Base-by-base conservation (phyloP, 2,888 invertebrate species). In the Byasa hedistus region DNA sequence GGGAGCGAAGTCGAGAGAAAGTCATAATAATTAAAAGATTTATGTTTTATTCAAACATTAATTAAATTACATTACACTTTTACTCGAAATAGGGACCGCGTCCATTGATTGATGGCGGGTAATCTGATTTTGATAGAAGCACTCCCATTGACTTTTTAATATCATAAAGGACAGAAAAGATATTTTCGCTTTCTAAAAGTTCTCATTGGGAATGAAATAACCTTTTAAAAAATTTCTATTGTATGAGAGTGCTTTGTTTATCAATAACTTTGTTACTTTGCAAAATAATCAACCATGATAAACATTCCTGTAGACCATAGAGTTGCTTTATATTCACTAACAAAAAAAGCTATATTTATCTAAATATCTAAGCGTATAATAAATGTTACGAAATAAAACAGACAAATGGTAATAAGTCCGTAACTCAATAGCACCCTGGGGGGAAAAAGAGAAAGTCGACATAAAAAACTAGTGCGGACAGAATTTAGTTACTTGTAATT, bases 21-120 rank as follows among this genome's bases (percentile, higher is more conserved):
- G 55, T 67, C 55, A 51, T 63, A 63, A 63, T 60, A 67, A 63
- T 67, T 67, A 67, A 60, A 67, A 63, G 51, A 67, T 67, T 67
- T 67, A 63, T 60, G 56, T 67, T 67, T 63, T 56, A 64, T 67
- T 67, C 59, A 64, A 63, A 63, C 58, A 56, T 63, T 67, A 67
- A 67, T 67, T 67, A 60, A 67, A 67, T 67, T 60, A 63, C 59
- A 60, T 63, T 67, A 67, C 63, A 67, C 63, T 67, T 64, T 67
- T 63, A 60, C 67, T 51, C 27, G 56, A 59, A 64, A 64, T 56
- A 67, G 48, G 57, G 66, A 58, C 63, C 56, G 48, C 56, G 67
- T 59, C 21, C 56, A 63, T 60, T 67, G 66, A 66, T 66, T 66
- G 63, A 67, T 67, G 67, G 63, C 59, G 55, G 59, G 52, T 67